Evolutionary conservation across 2,113 vertebrate genomes (phyloP).

Genomic region (Istiophorus platypterus): DNA sequence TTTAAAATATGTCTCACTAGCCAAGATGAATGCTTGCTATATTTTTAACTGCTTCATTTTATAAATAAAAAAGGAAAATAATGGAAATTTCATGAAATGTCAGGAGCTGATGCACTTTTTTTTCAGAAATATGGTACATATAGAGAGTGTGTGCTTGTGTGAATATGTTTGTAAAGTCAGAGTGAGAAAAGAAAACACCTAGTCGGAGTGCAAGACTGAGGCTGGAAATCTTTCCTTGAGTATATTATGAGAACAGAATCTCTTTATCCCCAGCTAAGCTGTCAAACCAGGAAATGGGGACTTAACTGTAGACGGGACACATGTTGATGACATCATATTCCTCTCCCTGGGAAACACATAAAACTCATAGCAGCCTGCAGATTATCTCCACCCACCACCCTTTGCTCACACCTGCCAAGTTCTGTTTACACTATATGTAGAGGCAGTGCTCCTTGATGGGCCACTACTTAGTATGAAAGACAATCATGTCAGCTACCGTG

Average conservation of each 20-base stretch:
- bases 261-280: slow-evolving; percentile 62
- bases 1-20: slow-evolving; percentile 41
- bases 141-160: background rate
- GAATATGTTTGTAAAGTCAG: background rate
- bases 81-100: background rate
- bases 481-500: background rate
- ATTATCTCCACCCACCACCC: slow-evolving; percentile 28
- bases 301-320: slow-evolving; percentile 69
- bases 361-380: slow-evolving; percentile 54
- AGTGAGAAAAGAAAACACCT: slow-evolving; percentile 46
- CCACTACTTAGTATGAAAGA: background rate
- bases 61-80: slow-evolving; percentile 63
- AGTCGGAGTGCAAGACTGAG: background rate
- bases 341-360: slow-evolving; percentile 68
- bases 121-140: background rate
- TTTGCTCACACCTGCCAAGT: slow-evolving; percentile 48
- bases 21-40: slow-evolving; percentile 39
- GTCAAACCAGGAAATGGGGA: slow-evolving; percentile 67
- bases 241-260: slow-evolving; percentile 64
- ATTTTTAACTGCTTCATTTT: slow-evolving; percentile 64
- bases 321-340: slow-evolving; percentile 76
- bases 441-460: background rate
- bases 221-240: slow-evolving; percentile 38
- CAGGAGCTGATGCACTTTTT: background rate
- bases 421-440: slow-evolving; percentile 13